Evolutionary conservation across 2,113 vertebrate genomes (phyloP), one percentile per base, ranked within the genome.

Genomic region (Pterocles orientalis): DNA sequence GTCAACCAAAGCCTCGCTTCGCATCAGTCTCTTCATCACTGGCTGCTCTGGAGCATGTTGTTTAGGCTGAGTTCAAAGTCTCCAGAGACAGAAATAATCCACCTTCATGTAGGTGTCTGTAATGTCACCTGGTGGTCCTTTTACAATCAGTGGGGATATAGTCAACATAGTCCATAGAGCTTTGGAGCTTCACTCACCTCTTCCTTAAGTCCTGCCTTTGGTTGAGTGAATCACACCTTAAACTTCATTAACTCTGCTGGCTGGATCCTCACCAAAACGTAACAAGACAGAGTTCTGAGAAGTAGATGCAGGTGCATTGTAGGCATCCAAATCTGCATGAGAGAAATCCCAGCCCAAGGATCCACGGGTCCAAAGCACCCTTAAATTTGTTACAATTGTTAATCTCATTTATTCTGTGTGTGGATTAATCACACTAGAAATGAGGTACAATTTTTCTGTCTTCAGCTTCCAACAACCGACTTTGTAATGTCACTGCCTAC

Each of bases 361-460:
- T 66, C 19, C 33, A 50, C 20, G 9, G 7, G 20, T 60, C 48
- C 72, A 84, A 83, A 81, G 12, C 17, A 81, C 20, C 19, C 31
- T 81, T 86, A 77, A 28, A 58, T 76, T 83, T 80, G 31, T 82
- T 89, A 56, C 0, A 0, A 60, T 36, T 33, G 21, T 54, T 82
- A 53, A 75, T 57, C 24, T 41, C 14, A 51, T 82, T 82, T 84
- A 79, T 43, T 89, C 48, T 65, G 29, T 41, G 9, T 76, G 21
- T 64, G 79, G 56, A 85, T 65, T 81, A 92, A 87, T 82, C 47
- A 86, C 17, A 41, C 33, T 48, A 92, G 76, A 94, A 92, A 88
- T 79, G 23, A 88, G 43, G 12, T 43, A 57, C 33, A 19, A 33
- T 73, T 90, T 88, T 86, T 82, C 73, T 75, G 10, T 73, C 51